Conservation (phyloP, 2,888 invertebrate genomes). For the Hyalella azteca region DNA sequence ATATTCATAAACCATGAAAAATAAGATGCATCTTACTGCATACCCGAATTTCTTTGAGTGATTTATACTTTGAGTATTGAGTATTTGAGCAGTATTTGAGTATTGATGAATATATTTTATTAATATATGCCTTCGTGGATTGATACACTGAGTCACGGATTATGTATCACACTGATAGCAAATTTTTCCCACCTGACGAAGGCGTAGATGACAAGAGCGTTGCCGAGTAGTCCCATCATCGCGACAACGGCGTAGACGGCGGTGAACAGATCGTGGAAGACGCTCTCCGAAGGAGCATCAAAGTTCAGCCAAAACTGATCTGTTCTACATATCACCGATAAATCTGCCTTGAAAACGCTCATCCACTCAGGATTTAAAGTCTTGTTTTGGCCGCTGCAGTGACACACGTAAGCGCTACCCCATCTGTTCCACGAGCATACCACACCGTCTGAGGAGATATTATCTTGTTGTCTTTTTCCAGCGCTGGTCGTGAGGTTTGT, state of each 20-base stretch:
- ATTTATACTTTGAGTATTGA: too few relatives aligned
- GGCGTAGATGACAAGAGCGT: background rate
- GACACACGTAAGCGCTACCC: background rate
- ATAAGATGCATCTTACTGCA: too few relatives aligned
- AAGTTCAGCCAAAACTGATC: conserved; percentile 77
- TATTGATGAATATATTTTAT: too few relatives aligned
- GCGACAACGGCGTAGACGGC: background rate
- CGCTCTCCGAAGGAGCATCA: conserved; percentile 67
- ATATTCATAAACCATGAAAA: too few relatives aligned
- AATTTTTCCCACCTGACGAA: background rate
- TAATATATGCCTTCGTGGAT: too few relatives aligned
- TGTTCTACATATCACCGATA: conserved; percentile 64
- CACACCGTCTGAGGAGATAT: background rate
- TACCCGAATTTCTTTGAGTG: too few relatives aligned
- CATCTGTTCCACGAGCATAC: background rate
- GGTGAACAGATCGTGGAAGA: background rate
- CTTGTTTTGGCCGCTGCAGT: background rate
- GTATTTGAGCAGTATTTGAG: too few relatives aligned
- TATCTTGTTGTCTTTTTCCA: background rate
- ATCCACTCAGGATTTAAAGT: background rate
- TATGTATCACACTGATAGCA: too few relatives aligned
- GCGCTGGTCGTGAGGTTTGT: background rate
- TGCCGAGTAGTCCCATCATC: background rate
- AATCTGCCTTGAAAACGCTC: background rate
- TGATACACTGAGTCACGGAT: too few relatives aligned